phyloP scores from a whole-genome alignment of 2,797 vertebrate species.

The Taeniopygia guttata region DNA sequence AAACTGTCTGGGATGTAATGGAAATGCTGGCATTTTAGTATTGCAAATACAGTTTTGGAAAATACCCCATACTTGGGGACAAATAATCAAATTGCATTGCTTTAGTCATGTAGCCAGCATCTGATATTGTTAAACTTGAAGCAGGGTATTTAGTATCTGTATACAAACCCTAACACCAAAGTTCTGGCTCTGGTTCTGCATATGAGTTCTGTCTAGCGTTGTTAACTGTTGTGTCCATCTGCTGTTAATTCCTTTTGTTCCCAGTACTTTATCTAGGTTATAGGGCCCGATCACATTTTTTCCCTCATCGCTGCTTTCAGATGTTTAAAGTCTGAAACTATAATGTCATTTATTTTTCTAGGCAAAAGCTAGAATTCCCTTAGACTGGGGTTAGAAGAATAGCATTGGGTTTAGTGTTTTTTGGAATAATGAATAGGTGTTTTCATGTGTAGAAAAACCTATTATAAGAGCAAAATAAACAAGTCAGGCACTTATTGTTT shows the following conservation, averaged over 20 bases:
- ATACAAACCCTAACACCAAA: not conserved
- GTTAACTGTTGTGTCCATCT: not conserved
- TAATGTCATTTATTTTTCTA: not conserved
- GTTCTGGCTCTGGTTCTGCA: not conserved
- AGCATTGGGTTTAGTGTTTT: not conserved
- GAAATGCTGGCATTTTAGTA: not conserved
- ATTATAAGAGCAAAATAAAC: not conserved
- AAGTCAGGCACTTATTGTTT: not conserved
- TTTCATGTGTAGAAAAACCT: not conserved
- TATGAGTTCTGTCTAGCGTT: not conserved
- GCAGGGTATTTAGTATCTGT: not conserved
- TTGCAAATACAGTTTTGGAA: not conserved
- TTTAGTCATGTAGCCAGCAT: not conserved
- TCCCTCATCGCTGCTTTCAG: not conserved
- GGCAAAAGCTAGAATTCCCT: not conserved
- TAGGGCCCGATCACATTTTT: not conserved
- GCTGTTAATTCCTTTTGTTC: not conserved
- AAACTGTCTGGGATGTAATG: not conserved
- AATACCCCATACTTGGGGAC: rapidly evolving
- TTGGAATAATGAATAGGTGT: not conserved
- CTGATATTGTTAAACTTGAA: not conserved
- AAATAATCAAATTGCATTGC: not conserved
- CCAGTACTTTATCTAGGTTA: not conserved
- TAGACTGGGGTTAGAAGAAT: not conserved
- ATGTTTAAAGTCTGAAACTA: not conserved